Evolutionary conservation across 2,888 invertebrate species (phyloP).

Genomic region (Taenaris catops): DNA sequence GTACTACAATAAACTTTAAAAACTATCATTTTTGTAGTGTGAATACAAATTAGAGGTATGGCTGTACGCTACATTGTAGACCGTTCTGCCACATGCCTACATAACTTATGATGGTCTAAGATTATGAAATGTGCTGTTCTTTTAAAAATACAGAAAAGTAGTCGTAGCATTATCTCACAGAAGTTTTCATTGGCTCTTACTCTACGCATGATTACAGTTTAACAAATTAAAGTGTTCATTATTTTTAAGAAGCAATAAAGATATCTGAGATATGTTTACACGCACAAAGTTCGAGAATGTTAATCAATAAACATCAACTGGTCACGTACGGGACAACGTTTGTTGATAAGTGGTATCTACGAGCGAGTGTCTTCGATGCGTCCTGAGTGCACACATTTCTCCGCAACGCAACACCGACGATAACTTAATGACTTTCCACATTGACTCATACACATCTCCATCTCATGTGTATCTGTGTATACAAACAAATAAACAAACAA

Average conservation of each 20-base stretch:
- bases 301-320: constrained; percentile 49
- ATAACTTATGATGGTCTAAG: no score
- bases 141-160: no score
- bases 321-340: constrained; percentile 45
- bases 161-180: no score
- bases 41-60: no score
- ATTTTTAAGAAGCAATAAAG: constrained; percentile 31
- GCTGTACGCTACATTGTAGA: no score
- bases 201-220: no score
- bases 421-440: constrained; percentile 67
- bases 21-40: no score
- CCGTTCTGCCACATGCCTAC: no score
- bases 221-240: constrained; percentile 19
- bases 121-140: no score
- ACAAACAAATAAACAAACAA: constrained; percentile 39
- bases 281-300: constrained; percentile 54
- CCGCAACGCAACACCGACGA: constrained; percentile 51
- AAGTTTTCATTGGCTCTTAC: no score
- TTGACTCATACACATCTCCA: constrained; percentile 53
- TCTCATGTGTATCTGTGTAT: constrained; percentile 48
- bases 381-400: constrained; percentile 50
- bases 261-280: constrained; percentile 37
- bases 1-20: no score
- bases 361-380: constrained; percentile 28
- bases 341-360: constrained; percentile 44